Conservation (phyloP, 2,888 invertebrate genomes). For the Antheraea yamamai region DNA sequence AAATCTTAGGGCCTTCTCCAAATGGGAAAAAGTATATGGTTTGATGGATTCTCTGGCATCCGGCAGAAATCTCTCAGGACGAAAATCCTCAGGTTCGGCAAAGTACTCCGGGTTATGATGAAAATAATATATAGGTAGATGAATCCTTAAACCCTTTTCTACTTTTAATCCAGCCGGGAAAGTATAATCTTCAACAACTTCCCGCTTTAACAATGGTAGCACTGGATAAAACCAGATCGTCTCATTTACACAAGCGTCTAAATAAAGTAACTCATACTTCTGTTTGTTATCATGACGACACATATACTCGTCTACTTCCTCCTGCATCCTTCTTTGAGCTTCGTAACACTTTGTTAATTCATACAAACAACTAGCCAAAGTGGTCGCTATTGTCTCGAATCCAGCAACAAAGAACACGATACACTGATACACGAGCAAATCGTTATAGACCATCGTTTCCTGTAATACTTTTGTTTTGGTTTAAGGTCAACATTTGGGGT, state of each 20-base stretch:
- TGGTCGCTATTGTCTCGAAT: slow-evolving; percentile 52
- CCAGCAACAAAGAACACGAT: slow-evolving; percentile 69
- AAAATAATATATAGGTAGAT: slow-evolving; percentile 51
- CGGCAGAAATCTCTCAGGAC: slow-evolving; percentile 52
- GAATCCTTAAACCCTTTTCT: slow-evolving; percentile 47
- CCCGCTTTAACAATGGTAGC: slow-evolving; percentile 42
- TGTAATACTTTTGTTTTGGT: slow-evolving; percentile 34
- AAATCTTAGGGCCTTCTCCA: slow-evolving; percentile 55
- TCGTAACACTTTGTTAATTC: slow-evolving; percentile 50
- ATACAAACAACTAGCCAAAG: slow-evolving; percentile 45
- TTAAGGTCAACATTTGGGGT: slow-evolving; percentile 19
- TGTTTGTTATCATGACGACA: slow-evolving; percentile 36
- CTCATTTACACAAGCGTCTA: slow-evolving; percentile 51
- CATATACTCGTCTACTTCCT: slow-evolving; percentile 50
- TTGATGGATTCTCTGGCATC: slow-evolving; percentile 41
- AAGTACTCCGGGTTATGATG: slow-evolving; percentile 50
- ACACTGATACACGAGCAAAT: slow-evolving; percentile 65
- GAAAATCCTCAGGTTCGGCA: slow-evolving; percentile 47
- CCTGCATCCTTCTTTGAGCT: slow-evolving; percentile 39
- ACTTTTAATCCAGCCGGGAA: slow-evolving; percentile 49
- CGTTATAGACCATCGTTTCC: slow-evolving; percentile 31
- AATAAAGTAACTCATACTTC: slow-evolving; percentile 46
- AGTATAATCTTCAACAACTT: slow-evolving; percentile 50
- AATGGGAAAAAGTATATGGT: slow-evolving; percentile 54
- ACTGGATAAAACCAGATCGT: slow-evolving; percentile 50